phyloP scores from a whole-genome alignment of 2,113 vertebrate genomes.

The Otis tarda region DNA sequence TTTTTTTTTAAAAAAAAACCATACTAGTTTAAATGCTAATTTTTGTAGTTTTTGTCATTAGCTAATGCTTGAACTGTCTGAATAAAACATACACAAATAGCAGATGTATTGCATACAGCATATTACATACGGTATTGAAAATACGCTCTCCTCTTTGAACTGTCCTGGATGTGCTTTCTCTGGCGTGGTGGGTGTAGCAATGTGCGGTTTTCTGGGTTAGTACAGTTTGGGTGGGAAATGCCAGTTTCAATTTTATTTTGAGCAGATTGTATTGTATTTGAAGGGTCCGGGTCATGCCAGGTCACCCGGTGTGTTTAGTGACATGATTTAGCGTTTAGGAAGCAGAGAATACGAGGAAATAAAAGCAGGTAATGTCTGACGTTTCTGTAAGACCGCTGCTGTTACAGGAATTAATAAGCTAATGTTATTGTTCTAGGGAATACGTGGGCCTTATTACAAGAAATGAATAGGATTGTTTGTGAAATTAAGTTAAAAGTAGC shows the following conservation, averaged over 20 bases:
- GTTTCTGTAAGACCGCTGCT: not conserved
- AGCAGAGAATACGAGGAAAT: not conserved
- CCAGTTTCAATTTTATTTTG: not conserved
- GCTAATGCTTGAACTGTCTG: not conserved
- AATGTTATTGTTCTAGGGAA: not conserved
- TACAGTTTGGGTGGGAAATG: not conserved
- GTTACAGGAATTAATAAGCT: conserved; percentile 59
- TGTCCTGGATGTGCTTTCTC: not conserved
- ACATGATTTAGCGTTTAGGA: not conserved
- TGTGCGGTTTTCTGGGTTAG: not conserved
- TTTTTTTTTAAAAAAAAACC: not conserved
- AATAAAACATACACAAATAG: not conserved
- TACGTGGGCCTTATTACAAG: conserved; percentile 48
- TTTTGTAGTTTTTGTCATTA: not conserved
- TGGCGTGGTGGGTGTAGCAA: not conserved
- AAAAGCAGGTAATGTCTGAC: not conserved
- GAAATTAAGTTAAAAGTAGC: conserved; percentile 72
- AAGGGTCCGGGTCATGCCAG: not conserved
- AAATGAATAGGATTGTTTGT: conserved; percentile 73
- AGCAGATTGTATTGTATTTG: not conserved
- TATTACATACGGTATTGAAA: not conserved
- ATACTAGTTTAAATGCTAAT: not conserved
- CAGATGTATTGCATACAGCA: not conserved
- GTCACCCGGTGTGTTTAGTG: not conserved
- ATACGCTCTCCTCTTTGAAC: not conserved